phyloP scores from a whole-genome alignment of 2,113 vertebrate species.

The Geothlypis trichas region DNA sequence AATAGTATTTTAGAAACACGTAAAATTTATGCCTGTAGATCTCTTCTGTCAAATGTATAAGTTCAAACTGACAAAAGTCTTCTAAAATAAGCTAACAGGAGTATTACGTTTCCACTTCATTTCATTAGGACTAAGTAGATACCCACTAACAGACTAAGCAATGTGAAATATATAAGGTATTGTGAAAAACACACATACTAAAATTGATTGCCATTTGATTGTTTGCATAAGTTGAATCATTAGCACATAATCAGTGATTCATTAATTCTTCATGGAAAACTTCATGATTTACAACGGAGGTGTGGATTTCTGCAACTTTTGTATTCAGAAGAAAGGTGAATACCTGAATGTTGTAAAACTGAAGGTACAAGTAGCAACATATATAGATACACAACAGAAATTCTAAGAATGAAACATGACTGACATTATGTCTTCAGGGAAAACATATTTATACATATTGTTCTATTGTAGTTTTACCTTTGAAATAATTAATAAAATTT shows the following conservation, averaged over 20 bases:
- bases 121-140: not conserved
- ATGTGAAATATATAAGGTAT: not conserved
- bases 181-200: not conserved
- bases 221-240: not conserved
- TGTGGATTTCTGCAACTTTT: not conserved
- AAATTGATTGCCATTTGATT: not conserved
- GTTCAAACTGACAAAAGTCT: not conserved
- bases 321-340: not conserved
- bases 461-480: not conserved
- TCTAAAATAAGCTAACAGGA: not conserved
- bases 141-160: not conserved
- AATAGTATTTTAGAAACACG: not conserved
- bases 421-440: not conserved
- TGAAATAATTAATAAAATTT: not conserved
- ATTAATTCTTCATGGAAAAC: not conserved
- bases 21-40: not conserved
- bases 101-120: not conserved
- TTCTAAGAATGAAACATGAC: not conserved
- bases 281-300: not conserved
- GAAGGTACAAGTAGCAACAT: not conserved
- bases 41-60: not conserved
- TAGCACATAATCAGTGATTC: not conserved
- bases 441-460: not conserved
- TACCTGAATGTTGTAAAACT: not conserved
- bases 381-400: not conserved